Evolutionary conservation across 2,113 vertebrate species (phyloP), one percentile per base, ranked within the genome.

Genomic region (Candoia aspera): DNA sequence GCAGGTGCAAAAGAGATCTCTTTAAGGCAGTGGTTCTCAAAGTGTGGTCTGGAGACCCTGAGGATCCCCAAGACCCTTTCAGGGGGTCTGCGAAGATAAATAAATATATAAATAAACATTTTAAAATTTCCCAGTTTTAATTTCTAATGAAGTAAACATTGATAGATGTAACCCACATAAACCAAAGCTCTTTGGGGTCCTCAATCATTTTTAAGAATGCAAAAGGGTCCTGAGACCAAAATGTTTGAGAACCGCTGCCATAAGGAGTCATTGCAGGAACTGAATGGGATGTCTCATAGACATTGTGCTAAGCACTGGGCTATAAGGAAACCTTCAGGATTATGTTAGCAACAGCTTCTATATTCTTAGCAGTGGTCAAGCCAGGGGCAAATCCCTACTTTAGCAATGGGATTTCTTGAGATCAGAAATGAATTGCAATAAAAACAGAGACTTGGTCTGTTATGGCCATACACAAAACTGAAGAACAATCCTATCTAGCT

Each of bases 1-100:
- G 86, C 4, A 6, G 0, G 24, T 93, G 88, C 64, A 54, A 94
- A 90, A 94, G 37, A 93, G 54, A 2, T 91, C 2, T 0, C 6
- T 42, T 79, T 79, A 79, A 79, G 19, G 33, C 37, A 1, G 26
- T 10, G 10, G 95, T 88, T 87, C 23, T 29, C 24, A 42, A 37
- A 42, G 0, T 42, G 17, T 42, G 33, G 17, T 79, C 68, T 79
- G 68, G 33, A 79, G 17, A 79, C 17, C 37, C 33, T 79, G 33
- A 33, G 17, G 21, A 79, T 79, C 33, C 42, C 2, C 9, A 15
- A 42, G 33, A 79, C 33, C 33, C 73, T 79, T 79, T 79, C 33
- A 42, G 33, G 15, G 68, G 33, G 2, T 37, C 33, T 37, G 33
- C 68, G 33, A 79, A 79, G 33, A 79, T 2, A 79, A 9, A 58